Conservation (phyloP, 2,888 invertebrate genomes). For the Bhutanitis thaidina region DNA sequence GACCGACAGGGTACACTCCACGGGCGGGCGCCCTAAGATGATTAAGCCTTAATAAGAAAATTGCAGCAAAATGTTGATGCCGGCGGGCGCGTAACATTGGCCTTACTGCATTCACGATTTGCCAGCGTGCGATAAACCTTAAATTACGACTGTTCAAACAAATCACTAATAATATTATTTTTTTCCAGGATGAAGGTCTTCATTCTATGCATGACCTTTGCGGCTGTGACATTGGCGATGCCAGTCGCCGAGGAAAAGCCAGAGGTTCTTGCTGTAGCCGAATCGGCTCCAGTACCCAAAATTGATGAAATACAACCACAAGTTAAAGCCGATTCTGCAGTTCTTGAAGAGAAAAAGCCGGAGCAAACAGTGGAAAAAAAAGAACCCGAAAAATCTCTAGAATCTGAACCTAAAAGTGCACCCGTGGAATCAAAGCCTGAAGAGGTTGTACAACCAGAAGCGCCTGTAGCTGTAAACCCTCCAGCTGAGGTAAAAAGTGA, state of each 20-base stretch:
- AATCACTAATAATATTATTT: slow-evolving; percentile 55
- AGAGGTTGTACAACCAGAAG: slow-evolving; percentile 27
- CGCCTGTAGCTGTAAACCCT: slow-evolving; percentile 35
- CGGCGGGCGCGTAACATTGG: slow-evolving; percentile 72
- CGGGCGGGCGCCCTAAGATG: slow-evolving; percentile 62
- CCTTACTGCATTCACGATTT: slow-evolving; percentile 70
- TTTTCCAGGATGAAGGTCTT: slow-evolving; percentile 83
- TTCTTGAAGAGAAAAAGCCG: slow-evolving; percentile 32
- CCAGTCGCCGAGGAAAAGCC: slow-evolving; percentile 78
- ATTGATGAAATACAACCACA: slow-evolving; percentile 35
- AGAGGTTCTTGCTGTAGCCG: slow-evolving; percentile 44
- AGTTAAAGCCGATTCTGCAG: slow-evolving; percentile 33
- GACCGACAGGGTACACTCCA: slow-evolving; percentile 50
- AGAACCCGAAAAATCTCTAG: slow-evolving; percentile 32
- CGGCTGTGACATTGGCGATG: slow-evolving; percentile 78
- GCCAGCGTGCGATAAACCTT: slow-evolving; percentile 53
- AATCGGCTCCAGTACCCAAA: slow-evolving; percentile 47
- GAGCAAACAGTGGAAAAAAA: slow-evolving; percentile 34
- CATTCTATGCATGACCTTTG: slow-evolving; percentile 79
- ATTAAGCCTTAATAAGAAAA: slow-evolving; percentile 72
- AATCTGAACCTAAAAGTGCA: slow-evolving; percentile 30
- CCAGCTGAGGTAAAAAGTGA: slow-evolving; percentile 35
- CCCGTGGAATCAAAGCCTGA: slow-evolving; percentile 24
- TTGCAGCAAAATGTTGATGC: slow-evolving; percentile 56
- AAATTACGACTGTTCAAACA: slow-evolving; percentile 39